Base-by-base conservation (phyloP, 64 coral and sea anemone genomes). In the Cladopsammia gracilis region DNA sequence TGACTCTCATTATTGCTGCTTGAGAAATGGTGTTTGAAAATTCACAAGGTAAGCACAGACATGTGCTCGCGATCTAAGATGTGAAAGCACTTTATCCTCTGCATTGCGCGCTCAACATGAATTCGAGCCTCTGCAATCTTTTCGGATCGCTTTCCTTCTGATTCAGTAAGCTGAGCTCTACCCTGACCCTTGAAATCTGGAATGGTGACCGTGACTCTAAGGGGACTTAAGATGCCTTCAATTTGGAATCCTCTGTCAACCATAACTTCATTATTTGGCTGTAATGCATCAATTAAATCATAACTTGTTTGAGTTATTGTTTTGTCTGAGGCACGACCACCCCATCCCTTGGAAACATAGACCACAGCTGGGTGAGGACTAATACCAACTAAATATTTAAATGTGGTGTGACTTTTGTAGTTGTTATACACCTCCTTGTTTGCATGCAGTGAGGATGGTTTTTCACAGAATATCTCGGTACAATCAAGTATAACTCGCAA, bases 351-450 rank as follows among this genome's bases (percentile, higher is more conserved):
- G 10, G 69, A 89, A 81, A 89, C 78, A 89, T 83, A 94, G 26
- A 89, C 49, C 25, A 89, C 59, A 42, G 78, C 93, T 76, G 78
- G 57, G 67, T 85, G 43, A 43, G 86, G 76, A 84, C 78, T 94
- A 15, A 89, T 89, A 16, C 77, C 86, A 75, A 94, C 93, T 18
- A 94, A 48, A 89, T 83, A 94, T 26, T 69, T 94, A 48, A 93
- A 93, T 46, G 84, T 88, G 64, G 73, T 88, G 47, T 93, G 92
- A 58, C 82, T 86, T 62, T 93, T 93, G 58, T 87, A 71, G 45
- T 93, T 93, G 61, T 71, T 77, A 22, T 89, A 94, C 18, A 89
- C 18, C 42, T 80, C 85, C 76, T 80, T 88, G 52, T 83, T 88
- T 72, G 86, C 86, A n/a, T 26, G 47, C 25, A 92, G 65, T 26